A percentile compares a stretch with the other conserved stretches of the same genome.
These are phyloP conservation scores for Melanchra persicariae DNA, from an alignment of 2,888 invertebrate species.

Conservation along the genomic window DNA sequence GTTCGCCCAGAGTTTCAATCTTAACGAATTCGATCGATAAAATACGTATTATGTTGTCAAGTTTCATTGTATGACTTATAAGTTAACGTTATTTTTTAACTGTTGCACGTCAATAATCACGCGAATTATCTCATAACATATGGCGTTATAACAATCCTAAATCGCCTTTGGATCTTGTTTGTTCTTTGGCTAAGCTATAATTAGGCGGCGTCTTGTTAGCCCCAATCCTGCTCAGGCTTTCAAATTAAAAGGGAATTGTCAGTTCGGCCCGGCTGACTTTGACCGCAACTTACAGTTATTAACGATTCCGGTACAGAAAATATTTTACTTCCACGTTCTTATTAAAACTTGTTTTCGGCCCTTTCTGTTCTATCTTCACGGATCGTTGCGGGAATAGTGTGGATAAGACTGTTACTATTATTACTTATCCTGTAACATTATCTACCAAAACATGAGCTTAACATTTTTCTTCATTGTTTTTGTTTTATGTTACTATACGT, in stretches of 20 bases:
- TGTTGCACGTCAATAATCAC: slow-evolving; percentile 46
- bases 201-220: slow-evolving; percentile 89
- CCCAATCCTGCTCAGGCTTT: slow-evolving; percentile 84
- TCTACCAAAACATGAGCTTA: no score
- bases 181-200: slow-evolving; percentile 86
- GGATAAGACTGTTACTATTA: slow-evolving; percentile 70
- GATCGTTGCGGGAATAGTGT: slow-evolving; percentile 71
- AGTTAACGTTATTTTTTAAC: slow-evolving; percentile 11
- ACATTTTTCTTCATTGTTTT: background rate
- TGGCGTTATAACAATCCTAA: slow-evolving; percentile 81
- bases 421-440: no score
- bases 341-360: slow-evolving; percentile 88
- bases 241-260: slow-evolving; percentile 89
- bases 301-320: slow-evolving; percentile 90
- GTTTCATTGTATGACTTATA: slow-evolving; percentile 23
- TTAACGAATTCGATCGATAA: slow-evolving; percentile 1
- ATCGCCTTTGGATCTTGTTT: slow-evolving; percentile 84
- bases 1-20: background rate
- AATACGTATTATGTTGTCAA: slow-evolving; percentile 26
- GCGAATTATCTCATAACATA: slow-evolving; percentile 74
- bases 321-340: slow-evolving; percentile 90
- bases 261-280: slow-evolving; percentile 75
- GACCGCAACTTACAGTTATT: slow-evolving; percentile 87
- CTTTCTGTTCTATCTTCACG: slow-evolving; percentile 83
- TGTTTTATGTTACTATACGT: background rate